Conservation (phyloP, 30 jellyfish, hydroid and myxozoan species). For the Hydractinia echinata region DNA sequence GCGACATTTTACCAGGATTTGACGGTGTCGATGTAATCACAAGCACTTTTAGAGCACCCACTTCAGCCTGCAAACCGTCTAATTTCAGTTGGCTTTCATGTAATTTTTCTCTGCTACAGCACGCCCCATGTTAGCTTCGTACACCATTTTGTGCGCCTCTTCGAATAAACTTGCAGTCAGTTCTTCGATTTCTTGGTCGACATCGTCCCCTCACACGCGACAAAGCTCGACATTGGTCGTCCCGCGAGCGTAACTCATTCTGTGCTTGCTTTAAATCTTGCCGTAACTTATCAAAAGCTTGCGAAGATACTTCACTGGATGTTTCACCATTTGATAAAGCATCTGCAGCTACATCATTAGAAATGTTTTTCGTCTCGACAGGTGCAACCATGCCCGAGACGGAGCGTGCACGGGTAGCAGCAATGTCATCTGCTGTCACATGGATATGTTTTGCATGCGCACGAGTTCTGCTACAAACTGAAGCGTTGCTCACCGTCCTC, state of each 20-base stretch:
- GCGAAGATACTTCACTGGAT: conserved; percentile 11
- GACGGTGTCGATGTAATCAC: conserved; percentile 88
- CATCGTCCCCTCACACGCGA: conserved; percentile 78
- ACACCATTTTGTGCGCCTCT: conserved; percentile 91
- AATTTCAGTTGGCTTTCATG: conserved; percentile 60
- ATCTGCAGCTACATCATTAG: neutral
- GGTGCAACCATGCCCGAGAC: neutral
- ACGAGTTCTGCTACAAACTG: neutral
- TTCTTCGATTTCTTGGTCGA: conserved; percentile 80
- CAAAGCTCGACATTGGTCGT: conserved; percentile 69
- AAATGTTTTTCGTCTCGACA: neutral
- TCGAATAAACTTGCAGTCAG: conserved; percentile 86
- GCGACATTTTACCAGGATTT: conserved; percentile 54
- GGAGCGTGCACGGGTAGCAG: conserved; percentile 13
- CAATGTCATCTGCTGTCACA: conserved; percentile 1
- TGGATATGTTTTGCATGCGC: neutral
- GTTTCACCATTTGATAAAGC: neutral
- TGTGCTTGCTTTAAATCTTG: conserved; percentile 66
- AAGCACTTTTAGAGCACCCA: conserved; percentile 54
- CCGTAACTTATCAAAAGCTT: conserved; percentile 54
- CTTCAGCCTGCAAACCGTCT: conserved; percentile 88
- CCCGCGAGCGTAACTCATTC: conserved; percentile 56
- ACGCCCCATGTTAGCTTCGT: conserved; percentile 67
- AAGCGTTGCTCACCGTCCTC: conserved; percentile 18
- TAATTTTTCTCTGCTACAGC: conserved; percentile 68